Percentiles rank a stretch among this genome's conserved stretches.
Evolutionary conservation across 53 echinoderm and acorn worm species (phyloP).

Genomic region (Echinarachnius parma): DNA sequence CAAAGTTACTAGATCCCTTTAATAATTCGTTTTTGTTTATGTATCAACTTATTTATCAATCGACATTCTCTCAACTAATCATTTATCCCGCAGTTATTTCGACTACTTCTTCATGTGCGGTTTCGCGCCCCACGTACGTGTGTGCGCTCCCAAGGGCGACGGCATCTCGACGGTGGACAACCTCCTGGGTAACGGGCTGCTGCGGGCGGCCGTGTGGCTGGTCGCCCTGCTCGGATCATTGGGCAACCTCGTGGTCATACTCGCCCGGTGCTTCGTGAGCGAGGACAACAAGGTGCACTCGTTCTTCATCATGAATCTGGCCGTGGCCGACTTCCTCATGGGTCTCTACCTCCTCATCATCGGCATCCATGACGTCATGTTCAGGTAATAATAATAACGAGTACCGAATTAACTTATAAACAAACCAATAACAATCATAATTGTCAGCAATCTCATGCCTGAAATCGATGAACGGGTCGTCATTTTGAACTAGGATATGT

Average conservation of each 20-base stretch:
- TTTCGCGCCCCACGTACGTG: slow-evolving; percentile 82
- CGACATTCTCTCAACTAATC: neutral
- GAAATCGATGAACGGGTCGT: no score
- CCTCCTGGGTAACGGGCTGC: slow-evolving; percentile 69
- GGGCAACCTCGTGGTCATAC: slow-evolving; percentile 81
- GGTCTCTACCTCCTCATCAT: slow-evolving; percentile 87
- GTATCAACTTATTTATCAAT: no score
- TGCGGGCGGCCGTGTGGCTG: slow-evolving; percentile 88
- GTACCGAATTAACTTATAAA: no score
- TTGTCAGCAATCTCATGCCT: no score
- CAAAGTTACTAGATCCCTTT: no score
- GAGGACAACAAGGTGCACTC: slow-evolving; percentile 93
- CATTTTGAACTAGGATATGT: no score
- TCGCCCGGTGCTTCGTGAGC: slow-evolving; percentile 77
- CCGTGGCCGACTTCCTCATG: slow-evolving; percentile 92
- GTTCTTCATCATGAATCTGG: slow-evolving; percentile 96
- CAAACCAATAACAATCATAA: no score
- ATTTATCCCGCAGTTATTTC: slow-evolving; percentile 60
- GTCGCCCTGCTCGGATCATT: slow-evolving; percentile 81
- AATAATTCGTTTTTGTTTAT: no score
- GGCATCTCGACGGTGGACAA: slow-evolving; percentile 82
- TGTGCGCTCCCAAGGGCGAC: slow-evolving; percentile 76
- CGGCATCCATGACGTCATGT: slow-evolving; percentile 85
- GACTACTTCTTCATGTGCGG: slow-evolving; percentile 95
- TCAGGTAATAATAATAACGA: no score